Conservation (phyloP, 1,140 invertebrate species). For the Pogonus chalceus region DNA sequence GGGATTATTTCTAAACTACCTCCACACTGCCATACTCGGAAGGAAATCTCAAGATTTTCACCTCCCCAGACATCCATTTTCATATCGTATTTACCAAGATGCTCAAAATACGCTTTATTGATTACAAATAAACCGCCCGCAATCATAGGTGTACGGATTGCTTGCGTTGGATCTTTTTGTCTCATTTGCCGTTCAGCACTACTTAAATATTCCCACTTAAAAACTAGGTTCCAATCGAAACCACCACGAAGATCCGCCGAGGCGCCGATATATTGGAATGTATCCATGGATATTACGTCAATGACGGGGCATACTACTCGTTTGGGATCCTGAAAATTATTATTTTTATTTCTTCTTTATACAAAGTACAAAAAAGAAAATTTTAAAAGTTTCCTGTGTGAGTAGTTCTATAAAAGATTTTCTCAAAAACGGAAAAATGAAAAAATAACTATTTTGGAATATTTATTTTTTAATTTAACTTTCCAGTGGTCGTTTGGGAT, state of each 20-base stretch:
- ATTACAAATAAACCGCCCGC: slow-evolving; percentile 92
- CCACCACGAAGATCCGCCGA: slow-evolving; percentile 84
- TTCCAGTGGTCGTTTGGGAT: no score
- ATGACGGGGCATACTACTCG: slow-evolving; percentile 92
- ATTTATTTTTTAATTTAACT: no score
- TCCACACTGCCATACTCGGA: slow-evolving; percentile 92
- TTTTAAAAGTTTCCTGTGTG: no score
- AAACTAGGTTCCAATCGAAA: slow-evolving; percentile 96
- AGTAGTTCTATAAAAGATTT: no score
- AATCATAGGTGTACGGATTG: slow-evolving; percentile 86
- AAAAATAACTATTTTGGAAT: no score
- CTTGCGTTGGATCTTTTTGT: slow-evolving; percentile 68
- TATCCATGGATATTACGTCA: slow-evolving; percentile 96
- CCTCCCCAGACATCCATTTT: slow-evolving; percentile 96
- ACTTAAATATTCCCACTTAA: slow-evolving; percentile 92
- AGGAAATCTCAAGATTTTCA: slow-evolving; percentile 69
- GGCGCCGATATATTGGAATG: slow-evolving; percentile 92
- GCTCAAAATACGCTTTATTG: slow-evolving; percentile 82
- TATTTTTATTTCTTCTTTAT: neutral
- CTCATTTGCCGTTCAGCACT: slow-evolving; percentile 68
- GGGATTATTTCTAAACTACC: slow-evolving; percentile 90
- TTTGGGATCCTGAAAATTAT: slow-evolving; percentile 56
- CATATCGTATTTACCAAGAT: slow-evolving; percentile 92
- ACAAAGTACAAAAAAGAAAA: neutral
- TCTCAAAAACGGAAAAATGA: no score